Evolutionary conservation across 2,113 vertebrate species (phyloP).

Genomic region (Chloebia gouldiae): DNA sequence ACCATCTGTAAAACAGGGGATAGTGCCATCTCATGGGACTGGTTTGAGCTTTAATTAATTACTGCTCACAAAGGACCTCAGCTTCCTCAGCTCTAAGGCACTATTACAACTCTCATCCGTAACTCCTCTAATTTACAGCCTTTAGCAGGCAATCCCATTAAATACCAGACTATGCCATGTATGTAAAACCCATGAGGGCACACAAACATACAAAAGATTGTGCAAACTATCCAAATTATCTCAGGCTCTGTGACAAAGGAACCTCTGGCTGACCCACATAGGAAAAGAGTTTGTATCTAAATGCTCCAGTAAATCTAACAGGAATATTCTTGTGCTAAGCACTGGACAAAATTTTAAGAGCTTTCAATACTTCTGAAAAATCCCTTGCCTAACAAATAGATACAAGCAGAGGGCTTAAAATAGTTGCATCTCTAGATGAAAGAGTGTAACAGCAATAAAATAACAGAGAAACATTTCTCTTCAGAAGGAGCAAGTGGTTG

Average conservation of each 20-base stretch:
- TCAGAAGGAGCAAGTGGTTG: background rate
- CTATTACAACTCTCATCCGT: background rate
- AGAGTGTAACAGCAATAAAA: background rate
- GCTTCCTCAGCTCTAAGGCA: background rate
- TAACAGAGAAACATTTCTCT: background rate
- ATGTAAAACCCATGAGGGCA: background rate
- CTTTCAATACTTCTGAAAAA: background rate
- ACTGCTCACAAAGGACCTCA: background rate
- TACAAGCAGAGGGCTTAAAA: background rate
- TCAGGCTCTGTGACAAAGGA: background rate
- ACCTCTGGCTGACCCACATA: background rate
- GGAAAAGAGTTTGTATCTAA: background rate
- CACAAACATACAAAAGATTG: background rate
- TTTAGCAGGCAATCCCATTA: background rate
- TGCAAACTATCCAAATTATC: background rate
- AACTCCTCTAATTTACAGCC: background rate
- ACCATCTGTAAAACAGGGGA: background rate
- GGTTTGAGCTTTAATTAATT: constrained; percentile 39
- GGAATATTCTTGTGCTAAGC: background rate
- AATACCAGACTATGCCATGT: background rate
- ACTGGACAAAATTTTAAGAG: background rate
- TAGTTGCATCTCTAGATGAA: background rate
- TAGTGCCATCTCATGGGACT: background rate
- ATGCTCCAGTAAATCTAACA: background rate
- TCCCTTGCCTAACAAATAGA: background rate